Evolutionary conservation across 2,888 invertebrate genomes (phyloP).

Genomic region (Microplitis manilae): DNA sequence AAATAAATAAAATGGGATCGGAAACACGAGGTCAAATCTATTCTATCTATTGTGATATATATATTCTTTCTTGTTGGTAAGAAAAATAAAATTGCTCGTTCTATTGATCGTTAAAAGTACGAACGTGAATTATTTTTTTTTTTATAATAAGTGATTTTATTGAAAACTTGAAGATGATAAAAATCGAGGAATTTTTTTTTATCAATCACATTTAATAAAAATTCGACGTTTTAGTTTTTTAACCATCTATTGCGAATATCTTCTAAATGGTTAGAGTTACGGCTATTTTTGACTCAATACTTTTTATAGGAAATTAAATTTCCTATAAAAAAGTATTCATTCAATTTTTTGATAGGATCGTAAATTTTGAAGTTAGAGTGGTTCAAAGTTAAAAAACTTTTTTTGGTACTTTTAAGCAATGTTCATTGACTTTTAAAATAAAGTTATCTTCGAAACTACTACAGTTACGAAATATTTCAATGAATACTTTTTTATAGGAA

Average conservation of each 20-base stretch:
- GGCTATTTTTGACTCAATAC: too few relatives aligned
- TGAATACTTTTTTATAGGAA: neutral
- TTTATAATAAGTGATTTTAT: neutral
- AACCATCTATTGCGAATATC: too few relatives aligned
- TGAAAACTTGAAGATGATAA: neutral
- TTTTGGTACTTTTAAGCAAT: too few relatives aligned
- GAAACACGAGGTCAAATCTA: slow-evolving; percentile 29
- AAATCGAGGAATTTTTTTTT: neutral
- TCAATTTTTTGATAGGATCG: too few relatives aligned
- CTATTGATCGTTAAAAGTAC: neutral
- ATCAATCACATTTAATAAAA: too few relatives aligned
- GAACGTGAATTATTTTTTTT: neutral
- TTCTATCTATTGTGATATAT: neutral
- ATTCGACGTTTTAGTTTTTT: too few relatives aligned
- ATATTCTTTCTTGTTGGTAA: neutral
- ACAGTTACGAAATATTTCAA: neutral
- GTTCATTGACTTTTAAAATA: neutral
- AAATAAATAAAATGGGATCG: slow-evolving; percentile 30
- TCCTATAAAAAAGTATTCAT: too few relatives aligned
- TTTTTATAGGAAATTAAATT: too few relatives aligned
- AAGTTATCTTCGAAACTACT: neutral
- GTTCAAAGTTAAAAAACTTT: too few relatives aligned
- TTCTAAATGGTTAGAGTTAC: too few relatives aligned
- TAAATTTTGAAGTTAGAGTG: too few relatives aligned
- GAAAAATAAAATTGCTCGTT: neutral